Conservation (phyloP, 2,888 invertebrate species). For the Himalopsyche kuldschensis region DNA sequence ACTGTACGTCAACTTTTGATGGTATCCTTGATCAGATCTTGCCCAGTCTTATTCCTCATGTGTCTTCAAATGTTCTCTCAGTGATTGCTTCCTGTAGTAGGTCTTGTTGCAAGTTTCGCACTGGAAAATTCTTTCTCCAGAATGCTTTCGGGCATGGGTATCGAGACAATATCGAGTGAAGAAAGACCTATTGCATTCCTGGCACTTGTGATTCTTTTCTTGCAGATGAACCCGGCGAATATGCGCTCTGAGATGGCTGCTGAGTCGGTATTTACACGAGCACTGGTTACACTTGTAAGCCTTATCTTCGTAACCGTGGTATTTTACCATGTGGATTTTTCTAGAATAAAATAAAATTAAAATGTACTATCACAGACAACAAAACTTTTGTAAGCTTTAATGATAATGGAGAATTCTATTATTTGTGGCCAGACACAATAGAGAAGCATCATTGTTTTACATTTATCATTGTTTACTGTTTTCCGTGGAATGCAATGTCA, state of each 20-base stretch:
- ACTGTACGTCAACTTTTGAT: too few relatives aligned
- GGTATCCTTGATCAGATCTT: too few relatives aligned
- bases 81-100: constrained; percentile 17
- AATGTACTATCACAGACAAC: too few relatives aligned
- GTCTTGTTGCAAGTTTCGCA: constrained; percentile 24
- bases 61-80: constrained; percentile 28
- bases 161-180: constrained; percentile 30
- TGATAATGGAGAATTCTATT: too few relatives aligned
- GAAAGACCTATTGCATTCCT: constrained; percentile 28
- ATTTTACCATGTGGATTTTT: constrained; percentile 32
- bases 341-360: constrained; percentile 9
- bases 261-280: constrained; percentile 29
- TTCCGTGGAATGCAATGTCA: too few relatives aligned
- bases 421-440: too few relatives aligned
- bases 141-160: constrained; percentile 28
- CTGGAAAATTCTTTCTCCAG: constrained; percentile 18
- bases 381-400: too few relatives aligned
- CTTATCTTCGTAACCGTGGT: constrained; percentile 35
- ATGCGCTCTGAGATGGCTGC: constrained; percentile 36
- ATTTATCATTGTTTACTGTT: too few relatives aligned
- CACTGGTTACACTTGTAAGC: constrained; percentile 37
- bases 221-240: constrained; percentile 35
- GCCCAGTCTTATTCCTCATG: constrained; percentile 3
- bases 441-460: too few relatives aligned
- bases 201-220: constrained; percentile 34